Evolutionary conservation across 2,797 vertebrate genomes (phyloP), one percentile per base, ranked within the genome.

Genomic region (Fistularia tabacaria): DNA sequence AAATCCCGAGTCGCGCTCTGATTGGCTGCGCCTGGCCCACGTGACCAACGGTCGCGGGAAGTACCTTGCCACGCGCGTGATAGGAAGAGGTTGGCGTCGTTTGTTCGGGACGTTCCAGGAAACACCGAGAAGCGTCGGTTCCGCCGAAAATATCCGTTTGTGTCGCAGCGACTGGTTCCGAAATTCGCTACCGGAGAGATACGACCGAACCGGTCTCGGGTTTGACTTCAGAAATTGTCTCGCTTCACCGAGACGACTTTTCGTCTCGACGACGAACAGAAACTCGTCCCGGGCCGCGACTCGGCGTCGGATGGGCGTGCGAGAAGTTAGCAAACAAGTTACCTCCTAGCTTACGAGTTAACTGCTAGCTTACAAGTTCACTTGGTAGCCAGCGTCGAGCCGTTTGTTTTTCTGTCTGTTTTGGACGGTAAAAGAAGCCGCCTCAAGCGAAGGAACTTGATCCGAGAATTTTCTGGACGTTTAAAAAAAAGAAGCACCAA

Each of bases 11-110:
- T 1, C 36, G 12, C 38, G 38, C 57, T 71, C 74, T 83, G 80
- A 95, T 93, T 93, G 92, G 90, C 59, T 47, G 63, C 39, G 25
- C 0, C 14, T 0, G 1, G 0, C 1, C 54, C 93, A 92, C 69
- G 85, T 94, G 94, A 91, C 76, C 92, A 98, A 98, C 96, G 94
- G 95, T 96, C 93, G 95, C 94, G 94, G 93, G 93, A 95, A 96
- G 93, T 89, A 12, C 67, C 68, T 46, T 66, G 80, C 71, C 88
- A 90, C 87, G 88, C 84, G 88, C 82, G 80, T 88, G 84, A 84
- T 80, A 65, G 79, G 82, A 73, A 82, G 79, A 71, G 54, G 43
- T 1, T 6, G 43, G 14, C 9, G 43, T 7, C 14, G 43, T 3
- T 6, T 11, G 1, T 45, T 7, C 10, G 43, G 25, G 6, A 6